Base-by-base conservation (phyloP, 2,888 invertebrate genomes). In the Eubasilissa splendida region DNA sequence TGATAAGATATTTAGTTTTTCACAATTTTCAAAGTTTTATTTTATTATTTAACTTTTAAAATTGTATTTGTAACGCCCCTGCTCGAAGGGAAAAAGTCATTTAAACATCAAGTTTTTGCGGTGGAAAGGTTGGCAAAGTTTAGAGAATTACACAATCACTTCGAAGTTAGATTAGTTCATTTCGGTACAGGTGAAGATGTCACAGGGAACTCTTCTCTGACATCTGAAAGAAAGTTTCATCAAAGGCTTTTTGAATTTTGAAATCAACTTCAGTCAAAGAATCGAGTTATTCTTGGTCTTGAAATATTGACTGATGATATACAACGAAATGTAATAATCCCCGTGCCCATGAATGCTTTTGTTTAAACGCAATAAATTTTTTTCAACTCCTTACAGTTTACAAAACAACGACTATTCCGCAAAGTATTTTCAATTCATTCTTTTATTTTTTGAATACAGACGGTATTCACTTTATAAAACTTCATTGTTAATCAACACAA, bases 261-360 rank as follows among this genome's bases (percentile, higher is more conserved):
- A 50, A 68, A 68, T 68, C 52, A 68, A 68, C 68, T 68, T 68
- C 68, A 4, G 68, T 8, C 8, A 68, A 68, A 68, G 68, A 68
- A 68, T 52, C 50, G 33, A 52, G 50, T 68, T 68, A 68, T 50
- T 12, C 2, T 58, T 9, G 58, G 4, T n/a, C n/a, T 58, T n/a
- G 4, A 58, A 10, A 7, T 42, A 42, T 7, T 42, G 42, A 7
- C 42, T 42, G 42, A 42, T 42, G 42, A 42, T 22, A 22, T 22
- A 22, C 42, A 42, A 7, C 42, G 42, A 5, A 42, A 42, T 42
- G 7, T 42, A 22, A 42, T 42, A 42, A 42, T 42, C 4, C 42
- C 7, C 7, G 42, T 42, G 42, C 4, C 42, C 2, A 42, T 7
- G 4, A 42, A 42, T 2, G 4, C 42, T 7, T 42, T 42, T 5